Evolutionary conservation across 2,888 invertebrate species (phyloP).

Genomic region (Willowsia nigromaculata): DNA sequence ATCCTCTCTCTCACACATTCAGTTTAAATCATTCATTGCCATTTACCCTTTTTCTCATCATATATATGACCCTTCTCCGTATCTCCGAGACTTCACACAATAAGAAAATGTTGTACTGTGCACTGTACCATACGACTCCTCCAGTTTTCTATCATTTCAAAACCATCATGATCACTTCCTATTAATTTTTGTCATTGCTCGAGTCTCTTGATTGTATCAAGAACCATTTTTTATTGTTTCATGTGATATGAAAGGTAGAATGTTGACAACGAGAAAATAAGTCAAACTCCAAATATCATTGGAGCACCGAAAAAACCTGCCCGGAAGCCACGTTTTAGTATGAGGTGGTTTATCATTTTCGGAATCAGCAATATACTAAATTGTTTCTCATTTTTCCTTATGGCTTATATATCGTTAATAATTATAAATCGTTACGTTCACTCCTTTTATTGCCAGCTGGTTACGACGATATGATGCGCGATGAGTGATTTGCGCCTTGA

Average conservation of each 20-base stretch:
- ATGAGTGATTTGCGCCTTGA: conserved; percentile 64
- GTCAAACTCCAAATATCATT: conserved; percentile 12
- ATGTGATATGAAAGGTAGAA: not conserved
- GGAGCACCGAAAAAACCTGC: conserved; percentile 14
- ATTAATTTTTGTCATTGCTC: not conserved
- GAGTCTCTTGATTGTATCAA: not conserved
- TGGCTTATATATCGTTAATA: not conserved
- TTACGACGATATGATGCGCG: conserved; percentile 1
- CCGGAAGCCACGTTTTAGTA: conserved; percentile 41
- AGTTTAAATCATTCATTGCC: conserved; percentile 62
- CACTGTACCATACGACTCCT: too few relatives aligned
- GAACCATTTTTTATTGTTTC: not conserved
- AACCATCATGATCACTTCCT: too few relatives aligned
- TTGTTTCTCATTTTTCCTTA: conserved; percentile 5
- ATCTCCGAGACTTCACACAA: not conserved
- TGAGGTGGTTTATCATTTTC: conserved; percentile 23
- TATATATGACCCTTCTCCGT: not conserved
- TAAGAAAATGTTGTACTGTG: not conserved
- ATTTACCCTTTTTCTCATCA: conserved; percentile 31
- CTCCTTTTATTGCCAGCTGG: conserved; percentile 31
- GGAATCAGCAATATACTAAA: not conserved
- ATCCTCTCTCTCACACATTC: conserved; percentile 45
- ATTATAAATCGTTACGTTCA: not conserved
- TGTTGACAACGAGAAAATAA: not conserved
- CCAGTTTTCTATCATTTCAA: too few relatives aligned